These are phyloP conservation scores for Sceliomorpha sp. DNA, from an alignment of 2,888 invertebrate genomes.

Conservation along the genomic window DNA sequence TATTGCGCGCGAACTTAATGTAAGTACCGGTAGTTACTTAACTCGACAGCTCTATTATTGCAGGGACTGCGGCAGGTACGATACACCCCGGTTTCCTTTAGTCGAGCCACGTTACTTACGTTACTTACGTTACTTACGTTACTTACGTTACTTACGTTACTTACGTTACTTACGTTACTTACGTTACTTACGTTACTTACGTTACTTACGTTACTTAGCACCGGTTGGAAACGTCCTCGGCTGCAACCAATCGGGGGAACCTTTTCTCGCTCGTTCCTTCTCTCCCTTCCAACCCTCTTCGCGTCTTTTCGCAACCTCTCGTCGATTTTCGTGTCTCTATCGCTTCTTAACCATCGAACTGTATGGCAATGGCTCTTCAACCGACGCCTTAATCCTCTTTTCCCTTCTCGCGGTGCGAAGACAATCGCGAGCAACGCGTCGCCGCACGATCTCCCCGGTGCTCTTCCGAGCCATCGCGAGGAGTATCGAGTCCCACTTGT, in stretches of 20 bases:
- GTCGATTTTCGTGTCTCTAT: conserved; percentile 24
- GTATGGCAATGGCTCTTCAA: conserved; percentile 72
- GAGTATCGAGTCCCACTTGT: conserved; percentile 39
- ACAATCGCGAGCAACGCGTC: conserved; percentile 61
- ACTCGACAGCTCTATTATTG: conserved; percentile 75
- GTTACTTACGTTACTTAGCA: conserved; percentile 59
- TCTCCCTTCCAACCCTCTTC: conserved; percentile 14
- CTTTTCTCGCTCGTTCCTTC: conserved; percentile 50
- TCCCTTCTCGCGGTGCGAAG: conserved; percentile 60
- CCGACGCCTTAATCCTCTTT: conserved; percentile 72
- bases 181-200: too few species aligned
- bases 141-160: too few species aligned
- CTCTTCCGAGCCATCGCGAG: conserved; percentile 25
- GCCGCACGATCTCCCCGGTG: conserved; percentile 23
- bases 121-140: too few species aligned
- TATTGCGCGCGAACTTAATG: conserved; percentile 77
- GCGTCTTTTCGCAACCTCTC: conserved; percentile 30
- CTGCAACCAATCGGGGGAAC: conserved; percentile 56
- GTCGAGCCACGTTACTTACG: too few species aligned
- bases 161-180: too few species aligned
- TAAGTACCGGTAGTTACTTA: conserved; percentile 78
- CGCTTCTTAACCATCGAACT: conserved; percentile 59
- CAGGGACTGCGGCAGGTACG: conserved; percentile 47
- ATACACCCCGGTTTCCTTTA: conserved; percentile 58
- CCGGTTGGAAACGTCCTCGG: conserved; percentile 62